A percentile compares a stretch with the other conserved stretches of the same genome.
phyloP scores from a whole-genome alignment of 2,888 invertebrate species.

The Caenorhabditis sp. region DNA sequence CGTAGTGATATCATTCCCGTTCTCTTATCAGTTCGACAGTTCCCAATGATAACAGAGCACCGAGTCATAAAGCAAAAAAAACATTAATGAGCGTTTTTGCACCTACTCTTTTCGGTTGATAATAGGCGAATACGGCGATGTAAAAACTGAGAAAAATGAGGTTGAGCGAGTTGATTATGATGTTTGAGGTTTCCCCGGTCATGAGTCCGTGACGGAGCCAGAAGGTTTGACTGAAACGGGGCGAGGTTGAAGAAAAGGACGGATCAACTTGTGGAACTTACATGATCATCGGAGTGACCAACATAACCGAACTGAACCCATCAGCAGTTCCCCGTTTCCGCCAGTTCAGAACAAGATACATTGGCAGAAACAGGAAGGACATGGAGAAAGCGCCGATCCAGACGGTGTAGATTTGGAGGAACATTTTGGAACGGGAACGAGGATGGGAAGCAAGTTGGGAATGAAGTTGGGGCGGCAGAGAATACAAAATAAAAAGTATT shows the following conservation, averaged over 20 bases:
- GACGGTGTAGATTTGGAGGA: conserved; percentile 70
- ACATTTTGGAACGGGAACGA: too few relatives aligned
- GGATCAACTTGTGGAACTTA: conserved; percentile 55
- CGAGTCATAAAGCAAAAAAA: neutral
- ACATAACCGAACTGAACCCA: conserved; percentile 81
- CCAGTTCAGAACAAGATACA: conserved; percentile 78
- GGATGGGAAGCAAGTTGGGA: too few relatives aligned
- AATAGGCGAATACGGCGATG: conserved; percentile 77
- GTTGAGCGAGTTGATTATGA: conserved; percentile 76
- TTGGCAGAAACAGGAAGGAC: conserved; percentile 79
- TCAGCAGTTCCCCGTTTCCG: conserved; percentile 79
- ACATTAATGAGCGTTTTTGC: neutral
- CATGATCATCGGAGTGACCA: conserved; percentile 80
- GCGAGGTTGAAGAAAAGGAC: neutral
- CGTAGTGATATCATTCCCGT: conserved; percentile 12
- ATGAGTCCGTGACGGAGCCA: conserved; percentile 80
- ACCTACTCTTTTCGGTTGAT: conserved; percentile 79
- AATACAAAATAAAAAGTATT: too few relatives aligned
- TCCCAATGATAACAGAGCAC: conserved; percentile 10
- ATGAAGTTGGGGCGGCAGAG: neutral
- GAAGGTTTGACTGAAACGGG: conserved; percentile 74
- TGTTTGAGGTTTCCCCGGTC: conserved; percentile 76
- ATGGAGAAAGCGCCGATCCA: conserved; percentile 80
- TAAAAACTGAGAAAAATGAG: conserved; percentile 75
- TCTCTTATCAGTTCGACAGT: neutral